Percentiles rank a stretch among this genome's conserved stretches.
These are phyloP conservation scores for Pygathrix nemaeus DNA, from an alignment of 2,113 vertebrate species.

Conservation along the genomic window DNA sequence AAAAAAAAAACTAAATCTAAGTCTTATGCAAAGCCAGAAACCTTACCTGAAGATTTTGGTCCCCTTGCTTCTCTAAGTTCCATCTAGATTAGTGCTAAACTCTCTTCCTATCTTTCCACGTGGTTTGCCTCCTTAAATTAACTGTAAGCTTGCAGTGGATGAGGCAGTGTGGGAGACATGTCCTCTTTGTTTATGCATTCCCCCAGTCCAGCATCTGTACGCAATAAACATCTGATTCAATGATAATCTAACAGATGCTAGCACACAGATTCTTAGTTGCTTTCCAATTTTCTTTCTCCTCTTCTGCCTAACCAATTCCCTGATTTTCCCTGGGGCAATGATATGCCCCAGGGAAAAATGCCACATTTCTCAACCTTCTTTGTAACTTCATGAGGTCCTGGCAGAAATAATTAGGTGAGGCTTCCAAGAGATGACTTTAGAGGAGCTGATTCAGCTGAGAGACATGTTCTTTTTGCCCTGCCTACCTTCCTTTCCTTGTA, in stretches of 20 bases:
- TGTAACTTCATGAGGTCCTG: neutral
- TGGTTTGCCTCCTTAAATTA: neutral
- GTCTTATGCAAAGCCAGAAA: neutral
- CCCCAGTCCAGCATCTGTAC: neutral
- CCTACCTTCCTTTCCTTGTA: neutral
- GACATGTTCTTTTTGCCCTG: neutral
- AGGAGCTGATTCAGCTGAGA: neutral
- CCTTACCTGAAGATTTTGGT: neutral
- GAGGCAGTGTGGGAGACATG: neutral
- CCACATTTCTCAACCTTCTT: neutral
- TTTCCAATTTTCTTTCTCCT: neutral
- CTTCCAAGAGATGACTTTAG: neutral
- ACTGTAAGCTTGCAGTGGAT: neutral
- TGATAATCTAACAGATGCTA: neutral
- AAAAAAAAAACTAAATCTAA: neutral
- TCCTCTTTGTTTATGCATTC: neutral
- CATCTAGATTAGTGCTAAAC: conserved; percentile 31
- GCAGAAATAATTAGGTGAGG: neutral
- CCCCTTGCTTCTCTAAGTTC: neutral
- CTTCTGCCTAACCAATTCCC: neutral
- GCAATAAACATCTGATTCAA: neutral
- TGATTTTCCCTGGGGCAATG: neutral
- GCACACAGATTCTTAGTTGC: neutral
- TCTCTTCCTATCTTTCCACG: neutral
- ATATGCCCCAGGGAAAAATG: neutral